Base-by-base conservation (phyloP, 2,113 vertebrate species). In the Misgurnus anguillicaudatus region DNA sequence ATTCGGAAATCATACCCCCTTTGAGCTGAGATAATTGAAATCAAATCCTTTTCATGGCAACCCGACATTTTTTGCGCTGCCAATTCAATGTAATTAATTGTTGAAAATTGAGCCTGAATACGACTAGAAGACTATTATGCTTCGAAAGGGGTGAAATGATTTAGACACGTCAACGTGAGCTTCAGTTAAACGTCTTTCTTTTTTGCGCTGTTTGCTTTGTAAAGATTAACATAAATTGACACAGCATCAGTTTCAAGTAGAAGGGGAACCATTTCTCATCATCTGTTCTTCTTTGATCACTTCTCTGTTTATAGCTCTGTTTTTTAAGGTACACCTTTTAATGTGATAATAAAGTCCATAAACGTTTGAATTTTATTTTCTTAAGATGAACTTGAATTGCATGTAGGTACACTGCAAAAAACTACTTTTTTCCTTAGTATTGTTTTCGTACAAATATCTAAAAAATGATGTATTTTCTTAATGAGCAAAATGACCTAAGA, bases 151-250 rank as follows among this genome's bases (percentile, higher is more conserved):
- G 93, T 94, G 93, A 95, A 94, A 94, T 95, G 93, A 95, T 94
- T 92, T 91, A 92, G 93, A 93, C 93, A 94, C 92, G 94, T 94
- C 94, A 93, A 94, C 92, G 92, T 92, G 92, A 88, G 90, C 93
- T 94, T 94, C 93, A 94, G 94, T 93, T 95, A 63, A 98, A 98
- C 97, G 96, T 95, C 95, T 98, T 98, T 99, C 96, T 99, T 98
- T 99, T 96, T 96, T 94, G 95, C 94, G 96, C 95, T 98, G 96
- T 99, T 99, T 98, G 96, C 96, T 97, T 97, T 98, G 98, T 99
- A 99, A 99, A 98, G 98, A 99, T 99, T 98, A 98, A 98, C 97
- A 98, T 98, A 98, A 98, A 99, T 99, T 98, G 96, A 98, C 97
- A 97, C 97, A 61, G 41, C 71, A 62, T 62, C 16, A 62, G 71